Evolutionary conservation across 2,888 invertebrate species (phyloP).

Genomic region (Loripinus fragilis): DNA sequence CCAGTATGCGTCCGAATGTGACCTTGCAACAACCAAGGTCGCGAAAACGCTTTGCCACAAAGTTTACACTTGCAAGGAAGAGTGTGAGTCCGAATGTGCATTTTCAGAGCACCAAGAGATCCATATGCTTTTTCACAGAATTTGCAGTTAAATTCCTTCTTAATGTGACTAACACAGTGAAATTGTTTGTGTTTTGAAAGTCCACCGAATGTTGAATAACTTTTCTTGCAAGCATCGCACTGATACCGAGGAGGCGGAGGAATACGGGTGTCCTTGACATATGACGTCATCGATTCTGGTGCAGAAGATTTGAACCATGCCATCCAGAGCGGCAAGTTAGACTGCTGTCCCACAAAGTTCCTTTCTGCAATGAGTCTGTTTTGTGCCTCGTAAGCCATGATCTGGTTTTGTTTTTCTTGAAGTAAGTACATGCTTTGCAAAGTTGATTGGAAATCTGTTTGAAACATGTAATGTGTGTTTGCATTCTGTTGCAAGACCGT

Average conservation of each 20-base stretch:
- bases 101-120: constrained; percentile 97
- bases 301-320: constrained; percentile 48
- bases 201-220: constrained; percentile 97
- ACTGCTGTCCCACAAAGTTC: constrained; percentile 23
- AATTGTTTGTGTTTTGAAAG: constrained; percentile 97
- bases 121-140: constrained; percentile 98
- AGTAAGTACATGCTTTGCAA: constrained; percentile 43
- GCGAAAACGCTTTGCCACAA: constrained; percentile 98
- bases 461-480: constrained; percentile 13
- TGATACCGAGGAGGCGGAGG: constrained; percentile 88
- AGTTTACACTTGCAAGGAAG: constrained; percentile 98
- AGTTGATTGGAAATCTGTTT: constrained; percentile 19
- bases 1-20: constrained; percentile 99
- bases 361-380: constrained; percentile 16
- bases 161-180: constrained; percentile 93
- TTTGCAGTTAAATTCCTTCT: constrained; percentile 97
- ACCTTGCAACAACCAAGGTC: constrained; percentile 98
- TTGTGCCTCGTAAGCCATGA: constrained; percentile 35
- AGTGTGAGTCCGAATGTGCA: constrained; percentile 99
- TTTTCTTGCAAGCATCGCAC: constrained; percentile 96
- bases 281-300: constrained; percentile 41
- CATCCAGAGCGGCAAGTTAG: constrained; percentile 44
- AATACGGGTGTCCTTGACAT: constrained; percentile 47
- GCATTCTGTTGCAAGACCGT: constrained; percentile 37
- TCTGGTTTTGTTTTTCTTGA: constrained; percentile 48